These are phyloP conservation scores for Vespertilio murinus DNA, from an alignment of 2,797 vertebrate genomes.

Conservation along the genomic window DNA sequence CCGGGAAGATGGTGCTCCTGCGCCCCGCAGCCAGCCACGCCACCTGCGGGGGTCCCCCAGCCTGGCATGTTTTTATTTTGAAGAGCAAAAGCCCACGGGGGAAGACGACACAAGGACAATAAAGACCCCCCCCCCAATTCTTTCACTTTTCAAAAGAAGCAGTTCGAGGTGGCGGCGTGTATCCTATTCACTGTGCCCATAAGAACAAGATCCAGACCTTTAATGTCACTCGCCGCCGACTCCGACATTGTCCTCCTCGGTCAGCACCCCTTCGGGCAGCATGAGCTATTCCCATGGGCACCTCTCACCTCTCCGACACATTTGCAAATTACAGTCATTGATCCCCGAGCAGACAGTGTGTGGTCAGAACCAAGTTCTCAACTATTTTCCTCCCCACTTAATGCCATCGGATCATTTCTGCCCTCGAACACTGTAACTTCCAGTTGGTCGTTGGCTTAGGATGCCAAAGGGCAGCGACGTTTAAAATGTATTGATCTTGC, in stretches of 20 bases:
- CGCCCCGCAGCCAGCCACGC: not conserved
- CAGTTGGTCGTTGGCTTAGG: not conserved
- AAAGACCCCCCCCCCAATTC: not conserved
- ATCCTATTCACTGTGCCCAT: not conserved
- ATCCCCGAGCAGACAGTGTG: not conserved
- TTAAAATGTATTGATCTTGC: not conserved
- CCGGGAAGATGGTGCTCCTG: not conserved
- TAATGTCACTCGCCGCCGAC: not conserved
- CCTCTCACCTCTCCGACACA: not conserved
- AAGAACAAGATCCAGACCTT: slow-evolving; percentile 13
- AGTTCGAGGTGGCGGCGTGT: slow-evolving; percentile 3
- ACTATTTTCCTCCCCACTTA: not conserved
- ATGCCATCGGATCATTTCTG: not conserved
- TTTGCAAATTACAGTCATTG: not conserved
- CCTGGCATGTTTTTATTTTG: not conserved
- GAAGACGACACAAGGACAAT: slow-evolving; percentile 28
- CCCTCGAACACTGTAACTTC: not conserved
- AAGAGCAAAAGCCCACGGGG: slow-evolving; percentile 3
- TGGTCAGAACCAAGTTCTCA: not conserved
- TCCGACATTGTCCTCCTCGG: slow-evolving; percentile 32
- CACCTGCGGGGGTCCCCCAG: slow-evolving; percentile 29
- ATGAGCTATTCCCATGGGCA: not conserved
- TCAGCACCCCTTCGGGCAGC: not conserved
- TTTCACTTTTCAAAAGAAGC: slow-evolving; percentile 12
- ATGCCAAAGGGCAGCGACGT: not conserved